These are phyloP conservation scores for Thermophis baileyi DNA, from an alignment of 2,113 vertebrate genomes.

Conservation along the genomic window DNA sequence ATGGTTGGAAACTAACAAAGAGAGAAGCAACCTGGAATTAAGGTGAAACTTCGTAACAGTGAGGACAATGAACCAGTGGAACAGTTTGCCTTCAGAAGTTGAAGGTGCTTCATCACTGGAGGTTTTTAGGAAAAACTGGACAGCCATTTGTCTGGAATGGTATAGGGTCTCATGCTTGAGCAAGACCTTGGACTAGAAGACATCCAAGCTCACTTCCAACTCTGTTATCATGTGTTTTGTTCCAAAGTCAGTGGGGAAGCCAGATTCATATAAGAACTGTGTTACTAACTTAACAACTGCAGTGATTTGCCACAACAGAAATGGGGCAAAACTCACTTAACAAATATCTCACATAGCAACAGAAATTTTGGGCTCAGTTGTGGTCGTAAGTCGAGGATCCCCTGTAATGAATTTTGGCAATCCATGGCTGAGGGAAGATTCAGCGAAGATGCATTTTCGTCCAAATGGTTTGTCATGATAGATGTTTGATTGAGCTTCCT, in stretches of 20 bases:
- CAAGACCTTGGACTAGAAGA: too few species aligned
- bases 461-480: not conserved
- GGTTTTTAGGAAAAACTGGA: too few species aligned
- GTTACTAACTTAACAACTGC: not conserved
- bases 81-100: too few species aligned
- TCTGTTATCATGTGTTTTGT: too few species aligned
- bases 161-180: not conserved
- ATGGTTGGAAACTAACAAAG: too few species aligned
- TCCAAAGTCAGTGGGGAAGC: not conserved
- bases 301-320: not conserved
- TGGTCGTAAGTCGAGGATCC: not conserved
- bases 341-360: not conserved
- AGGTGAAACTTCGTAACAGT: too few species aligned
- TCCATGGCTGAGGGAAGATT: slow-evolving; percentile 43
- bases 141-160: not conserved
- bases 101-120: not conserved
- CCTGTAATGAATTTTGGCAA: slow-evolving; percentile 59
- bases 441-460: not conserved
- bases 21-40: too few species aligned
- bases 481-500: not conserved
- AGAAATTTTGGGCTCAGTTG: not conserved
- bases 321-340: not conserved
- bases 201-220: not conserved
- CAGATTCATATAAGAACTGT: not conserved
- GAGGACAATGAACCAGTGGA: not conserved